Percentiles rank a stretch among this genome's conserved stretches.
Conservation (phyloP, 2,888 invertebrate genomes). For the Hirtodrosophila duncani region DNA sequence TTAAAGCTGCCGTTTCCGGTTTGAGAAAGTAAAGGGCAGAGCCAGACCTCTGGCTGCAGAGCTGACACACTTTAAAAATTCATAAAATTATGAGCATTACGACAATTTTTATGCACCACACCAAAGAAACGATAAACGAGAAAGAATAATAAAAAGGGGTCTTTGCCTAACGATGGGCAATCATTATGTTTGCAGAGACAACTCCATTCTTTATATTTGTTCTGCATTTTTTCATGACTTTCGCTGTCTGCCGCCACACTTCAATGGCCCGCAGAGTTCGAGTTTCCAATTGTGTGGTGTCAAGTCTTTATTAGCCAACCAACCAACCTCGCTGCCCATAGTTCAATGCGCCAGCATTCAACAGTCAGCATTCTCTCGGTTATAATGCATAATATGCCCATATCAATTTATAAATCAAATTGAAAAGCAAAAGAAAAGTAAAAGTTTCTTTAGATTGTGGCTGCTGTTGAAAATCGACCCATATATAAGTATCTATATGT, state of each 20-base stretch:
- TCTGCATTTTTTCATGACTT: slow-evolving; percentile 62
- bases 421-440: slow-evolving; percentile 43
- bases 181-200: slow-evolving; percentile 45
- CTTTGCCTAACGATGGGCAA: slow-evolving; percentile 44
- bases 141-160: slow-evolving; percentile 33
- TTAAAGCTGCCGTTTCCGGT: slow-evolving; percentile 16
- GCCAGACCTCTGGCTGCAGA: slow-evolving; percentile 31
- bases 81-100: slow-evolving; percentile 45
- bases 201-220: slow-evolving; percentile 57
- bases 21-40: slow-evolving; percentile 29
- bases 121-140: slow-evolving; percentile 28
- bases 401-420: slow-evolving; percentile 37
- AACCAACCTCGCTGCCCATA: slow-evolving; percentile 4
- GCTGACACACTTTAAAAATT: slow-evolving; percentile 36
- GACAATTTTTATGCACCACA: slow-evolving; percentile 37
- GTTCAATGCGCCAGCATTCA: slow-evolving; percentile 42
- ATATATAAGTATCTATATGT: slow-evolving; percentile 22
- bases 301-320: slow-evolving; percentile 69
- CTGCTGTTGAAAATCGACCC: slow-evolving; percentile 59
- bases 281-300: slow-evolving; percentile 50
- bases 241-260: slow-evolving; percentile 38
- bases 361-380: slow-evolving; percentile 1
- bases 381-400: slow-evolving; percentile 34
- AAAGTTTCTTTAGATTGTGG: slow-evolving; percentile 43
- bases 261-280: slow-evolving; percentile 31